Base-by-base conservation (phyloP, 2,797 vertebrate species). In the Pseudopleuronectes americanus region DNA sequence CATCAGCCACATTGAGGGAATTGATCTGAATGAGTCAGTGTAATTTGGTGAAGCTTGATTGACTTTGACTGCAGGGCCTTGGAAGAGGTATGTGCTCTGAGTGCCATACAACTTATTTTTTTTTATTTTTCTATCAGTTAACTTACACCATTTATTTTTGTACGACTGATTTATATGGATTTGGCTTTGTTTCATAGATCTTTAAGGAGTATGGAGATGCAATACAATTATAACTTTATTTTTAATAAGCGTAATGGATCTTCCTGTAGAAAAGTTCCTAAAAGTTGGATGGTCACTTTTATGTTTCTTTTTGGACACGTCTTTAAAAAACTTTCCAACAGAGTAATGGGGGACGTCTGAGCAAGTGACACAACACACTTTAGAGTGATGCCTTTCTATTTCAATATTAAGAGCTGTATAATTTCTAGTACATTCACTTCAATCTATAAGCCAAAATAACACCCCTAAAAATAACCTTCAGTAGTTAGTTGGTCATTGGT, bases 401-500 rank as follows among this genome's bases (percentile, higher is more conserved):
- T 58, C 41, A 36, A 41, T 16, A 41, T 12, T 41, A 16, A 16
- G 10, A 41, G 38, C 14, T 16, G 38, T 41, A 41, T 16, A 41
- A 16, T 41, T 41, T 41, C 13, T 4, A 12, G 13, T 3, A 41
- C 0, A 31, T 31, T 31, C 28, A 8, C 7, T 1, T 41, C 38
- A 13, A 53, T 53, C 22, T 17, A 17, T 19, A 17, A 53, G 9
- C 0, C 13, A 51, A 45, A 65, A 74, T 17, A 38, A 9, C 14
- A n/a, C 36, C 33, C 10, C 36, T 19, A 38, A 62, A 66, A 75
- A 67, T 57, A 58, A 51, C 31, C 68, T 49, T 49, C 31, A 58
- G 4, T 58, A 16, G n/a, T 26, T 24, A 13, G 26, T 36, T 28
- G 74, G 68, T 79, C 73, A 64, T 36, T 21, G 43, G 69, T 45